A percentile compares a stretch with the other conserved stretches of the same genome.
phyloP scores from a whole-genome alignment of 2,797 vertebrate genomes.

The Iguana delicatissima region DNA sequence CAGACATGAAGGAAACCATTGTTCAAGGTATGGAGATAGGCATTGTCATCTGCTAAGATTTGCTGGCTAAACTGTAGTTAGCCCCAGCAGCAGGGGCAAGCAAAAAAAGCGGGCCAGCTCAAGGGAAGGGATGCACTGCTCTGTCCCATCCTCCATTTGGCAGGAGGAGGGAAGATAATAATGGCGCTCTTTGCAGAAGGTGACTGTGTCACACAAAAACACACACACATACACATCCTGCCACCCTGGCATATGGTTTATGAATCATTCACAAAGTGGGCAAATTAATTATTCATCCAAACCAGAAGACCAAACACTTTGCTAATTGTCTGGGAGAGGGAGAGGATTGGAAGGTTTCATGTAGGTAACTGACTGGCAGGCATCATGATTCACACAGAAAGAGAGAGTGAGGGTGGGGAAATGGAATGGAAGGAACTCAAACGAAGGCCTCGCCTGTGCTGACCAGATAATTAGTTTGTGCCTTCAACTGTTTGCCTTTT shows the following conservation, averaged over 20 bases:
- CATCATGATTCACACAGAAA: slow-evolving; percentile 53
- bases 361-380: slow-evolving; percentile 52
- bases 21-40: neutral
- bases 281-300: slow-evolving; percentile 90
- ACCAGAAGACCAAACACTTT: slow-evolving; percentile 85
- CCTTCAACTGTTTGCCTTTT: neutral
- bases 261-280: slow-evolving; percentile 88
- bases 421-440: neutral
- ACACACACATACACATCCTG: slow-evolving; percentile 41
- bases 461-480: slow-evolving; percentile 2
- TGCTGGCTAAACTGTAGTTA: too few species aligned
- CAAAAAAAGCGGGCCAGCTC: neutral
- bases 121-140: neutral
- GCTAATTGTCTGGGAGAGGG: slow-evolving; percentile 80
- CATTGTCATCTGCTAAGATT: too few species aligned
- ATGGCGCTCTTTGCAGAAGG: slow-evolving; percentile 44
- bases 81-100: neutral
- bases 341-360: slow-evolving; percentile 45
- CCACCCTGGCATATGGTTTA: slow-evolving; percentile 85
- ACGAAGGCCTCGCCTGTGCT: slow-evolving; percentile 3
- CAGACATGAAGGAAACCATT: neutral
- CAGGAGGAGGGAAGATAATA: accelerated
- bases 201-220: neutral
- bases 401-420: slow-evolving; percentile 5
- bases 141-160: accelerated